These are phyloP conservation scores for Corydoras maculifer DNA, from an alignment of 2,113 vertebrate species.

Conservation along the genomic window DNA sequence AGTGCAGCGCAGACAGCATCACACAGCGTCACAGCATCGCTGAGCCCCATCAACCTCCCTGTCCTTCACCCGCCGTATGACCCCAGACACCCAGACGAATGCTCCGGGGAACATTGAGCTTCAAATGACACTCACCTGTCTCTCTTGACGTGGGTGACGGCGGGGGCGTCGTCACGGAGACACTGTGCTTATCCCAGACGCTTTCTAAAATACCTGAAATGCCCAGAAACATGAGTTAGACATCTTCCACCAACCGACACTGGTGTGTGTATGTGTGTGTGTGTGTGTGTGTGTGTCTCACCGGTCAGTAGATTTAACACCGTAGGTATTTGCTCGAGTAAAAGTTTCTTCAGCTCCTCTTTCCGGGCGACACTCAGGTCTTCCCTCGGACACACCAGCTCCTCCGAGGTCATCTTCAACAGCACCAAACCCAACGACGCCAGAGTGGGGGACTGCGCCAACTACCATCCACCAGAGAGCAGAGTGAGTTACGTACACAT, in stretches of 20 bases:
- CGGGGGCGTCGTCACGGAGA: conserved; percentile 88
- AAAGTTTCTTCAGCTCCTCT: conserved; percentile 89
- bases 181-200: conserved; percentile 95
- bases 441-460: conserved; percentile 87
- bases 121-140: conserved; percentile 67
- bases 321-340: conserved; percentile 91
- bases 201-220: conserved; percentile 87
- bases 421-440: conserved; percentile 88
- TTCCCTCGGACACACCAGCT: conserved; percentile 91
- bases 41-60: no score
- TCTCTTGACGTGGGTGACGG: conserved; percentile 93
- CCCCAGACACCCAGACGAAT: no score
- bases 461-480: conserved; percentile 53
- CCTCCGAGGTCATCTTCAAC: conserved; percentile 95
- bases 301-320: conserved; percentile 90
- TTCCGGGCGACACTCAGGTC: conserved; percentile 91
- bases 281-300: conserved; percentile 46
- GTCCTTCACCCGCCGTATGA: no score
- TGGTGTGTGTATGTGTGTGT: no score
- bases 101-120: no score
- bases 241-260: neutral
- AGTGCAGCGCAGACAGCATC: no score
- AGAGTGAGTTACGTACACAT: no score
- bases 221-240: neutral
- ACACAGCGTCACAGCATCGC: no score